phyloP scores from a whole-genome alignment of 2,888 invertebrate species.

The Clostera curtula region DNA sequence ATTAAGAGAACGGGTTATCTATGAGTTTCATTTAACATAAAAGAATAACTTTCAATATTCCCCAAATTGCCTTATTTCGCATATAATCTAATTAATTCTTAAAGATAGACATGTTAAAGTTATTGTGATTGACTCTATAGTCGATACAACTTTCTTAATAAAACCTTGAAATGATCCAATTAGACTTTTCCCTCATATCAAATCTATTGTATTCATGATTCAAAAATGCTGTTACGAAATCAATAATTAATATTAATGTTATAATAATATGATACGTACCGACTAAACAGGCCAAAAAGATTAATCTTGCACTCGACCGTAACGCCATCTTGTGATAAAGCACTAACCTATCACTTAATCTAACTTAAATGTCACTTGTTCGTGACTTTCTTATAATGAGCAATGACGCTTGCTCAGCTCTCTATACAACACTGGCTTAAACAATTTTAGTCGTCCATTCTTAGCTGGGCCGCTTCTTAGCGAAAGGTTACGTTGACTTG shows the following conservation, averaged over 20 bases:
- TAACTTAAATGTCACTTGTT: slow-evolving; percentile 49
- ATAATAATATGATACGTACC: slow-evolving; percentile 39
- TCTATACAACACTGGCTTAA: slow-evolving; percentile 62
- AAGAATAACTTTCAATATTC: too few relatives aligned
- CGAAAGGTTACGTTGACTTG: slow-evolving; percentile 57
- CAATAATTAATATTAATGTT: neutral
- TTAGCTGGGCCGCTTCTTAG: slow-evolving; percentile 51
- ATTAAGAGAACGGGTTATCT: too few relatives aligned
- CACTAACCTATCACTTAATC: slow-evolving; percentile 41
- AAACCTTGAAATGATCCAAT: too few relatives aligned
- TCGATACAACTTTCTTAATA: too few relatives aligned
- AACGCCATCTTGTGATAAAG: slow-evolving; percentile 57
- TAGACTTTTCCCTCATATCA: too few relatives aligned
- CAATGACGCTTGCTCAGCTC: slow-evolving; percentile 56
- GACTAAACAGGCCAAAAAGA: slow-evolving; percentile 52
- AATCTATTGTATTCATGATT: too few relatives aligned
- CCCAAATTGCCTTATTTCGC: too few relatives aligned
- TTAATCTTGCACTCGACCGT: slow-evolving; percentile 43
- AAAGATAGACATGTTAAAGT: too few relatives aligned
- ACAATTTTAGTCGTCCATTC: slow-evolving; percentile 62
- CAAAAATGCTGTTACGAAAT: neutral
- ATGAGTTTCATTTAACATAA: too few relatives aligned
- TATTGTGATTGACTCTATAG: too few relatives aligned
- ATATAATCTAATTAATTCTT: too few relatives aligned
- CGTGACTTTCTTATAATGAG: slow-evolving; percentile 41